phyloP scores from a whole-genome alignment of 2,113 vertebrate species.

The Zapus hudsonius region DNA sequence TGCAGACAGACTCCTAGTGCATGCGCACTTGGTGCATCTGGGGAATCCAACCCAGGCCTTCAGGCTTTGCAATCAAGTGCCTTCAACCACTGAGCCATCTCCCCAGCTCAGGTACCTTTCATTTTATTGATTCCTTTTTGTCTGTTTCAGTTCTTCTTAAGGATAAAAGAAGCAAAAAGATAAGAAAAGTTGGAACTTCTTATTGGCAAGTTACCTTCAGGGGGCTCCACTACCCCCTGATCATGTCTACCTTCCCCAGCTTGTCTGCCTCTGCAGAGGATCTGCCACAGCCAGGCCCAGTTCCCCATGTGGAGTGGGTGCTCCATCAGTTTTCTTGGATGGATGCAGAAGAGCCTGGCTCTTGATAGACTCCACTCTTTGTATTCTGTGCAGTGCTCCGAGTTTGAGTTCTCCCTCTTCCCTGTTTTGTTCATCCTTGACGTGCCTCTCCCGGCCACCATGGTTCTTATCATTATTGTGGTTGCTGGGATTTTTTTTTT shows the following conservation, averaged over 20 bases:
- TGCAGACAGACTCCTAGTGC: no score
- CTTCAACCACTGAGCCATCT: no score
- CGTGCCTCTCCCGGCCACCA: not conserved
- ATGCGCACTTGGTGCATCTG: no score
- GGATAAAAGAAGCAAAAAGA: not conserved
- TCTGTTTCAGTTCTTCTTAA: not conserved
- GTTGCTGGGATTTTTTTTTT: not conserved
- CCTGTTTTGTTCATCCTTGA: not conserved
- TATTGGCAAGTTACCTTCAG: not conserved
- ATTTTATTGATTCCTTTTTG: not conserved
- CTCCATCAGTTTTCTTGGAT: not conserved
- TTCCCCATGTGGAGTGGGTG: not conserved
- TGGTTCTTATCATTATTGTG: no score
- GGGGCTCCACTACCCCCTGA: not conserved
- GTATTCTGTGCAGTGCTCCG: not conserved
- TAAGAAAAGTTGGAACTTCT: conserved; percentile 14
- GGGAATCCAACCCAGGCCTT: no score
- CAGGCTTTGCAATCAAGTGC: no score
- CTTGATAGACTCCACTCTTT: not conserved
- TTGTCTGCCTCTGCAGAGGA: not conserved
- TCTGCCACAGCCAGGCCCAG: not conserved
- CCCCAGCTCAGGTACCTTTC: not conserved
- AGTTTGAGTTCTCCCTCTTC: not conserved
- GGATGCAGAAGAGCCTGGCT: not conserved
- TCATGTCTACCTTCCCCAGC: not conserved